Conservation (phyloP, 2,888 invertebrate species). For the Pristionchus arcanus region DNA sequence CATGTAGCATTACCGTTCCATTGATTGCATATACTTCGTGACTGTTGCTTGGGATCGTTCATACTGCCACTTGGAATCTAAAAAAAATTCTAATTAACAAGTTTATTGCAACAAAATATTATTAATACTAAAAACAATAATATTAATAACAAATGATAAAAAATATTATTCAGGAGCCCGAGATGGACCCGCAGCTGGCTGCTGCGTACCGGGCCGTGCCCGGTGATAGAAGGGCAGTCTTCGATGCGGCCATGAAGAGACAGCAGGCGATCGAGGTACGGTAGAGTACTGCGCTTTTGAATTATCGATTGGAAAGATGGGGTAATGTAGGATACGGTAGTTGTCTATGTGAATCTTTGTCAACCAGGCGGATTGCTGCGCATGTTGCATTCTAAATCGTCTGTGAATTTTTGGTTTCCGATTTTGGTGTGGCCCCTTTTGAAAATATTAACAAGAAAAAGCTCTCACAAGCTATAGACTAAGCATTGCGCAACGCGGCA, state of each 20-base stretch:
- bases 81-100: not conserved
- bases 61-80: not conserved
- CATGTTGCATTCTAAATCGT: too few relatives aligned
- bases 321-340: not conserved
- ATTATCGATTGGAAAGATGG: not conserved
- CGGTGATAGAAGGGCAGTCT: constrained; percentile 82
- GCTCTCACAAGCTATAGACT: too few relatives aligned
- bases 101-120: too few relatives aligned
- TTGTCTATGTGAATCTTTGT: too few relatives aligned
- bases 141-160: not conserved
- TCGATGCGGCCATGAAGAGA: constrained; percentile 94
- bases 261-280: constrained; percentile 89
- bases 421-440: too few relatives aligned
- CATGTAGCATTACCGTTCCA: not conserved
- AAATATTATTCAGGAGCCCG: constrained; percentile 83
- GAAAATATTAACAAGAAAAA: too few relatives aligned
- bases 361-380: too few relatives aligned
- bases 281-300: not conserved
- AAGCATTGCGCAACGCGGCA: too few relatives aligned
- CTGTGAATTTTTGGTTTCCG: too few relatives aligned
- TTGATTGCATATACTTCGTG: not conserved
- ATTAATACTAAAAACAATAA: too few relatives aligned
- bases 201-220: constrained; percentile 95
- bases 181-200: constrained; percentile 87
- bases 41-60: not conserved